These are phyloP conservation scores for Condylura cristata DNA, from an alignment of 2,113 vertebrate species.

Conservation along the genomic window DNA sequence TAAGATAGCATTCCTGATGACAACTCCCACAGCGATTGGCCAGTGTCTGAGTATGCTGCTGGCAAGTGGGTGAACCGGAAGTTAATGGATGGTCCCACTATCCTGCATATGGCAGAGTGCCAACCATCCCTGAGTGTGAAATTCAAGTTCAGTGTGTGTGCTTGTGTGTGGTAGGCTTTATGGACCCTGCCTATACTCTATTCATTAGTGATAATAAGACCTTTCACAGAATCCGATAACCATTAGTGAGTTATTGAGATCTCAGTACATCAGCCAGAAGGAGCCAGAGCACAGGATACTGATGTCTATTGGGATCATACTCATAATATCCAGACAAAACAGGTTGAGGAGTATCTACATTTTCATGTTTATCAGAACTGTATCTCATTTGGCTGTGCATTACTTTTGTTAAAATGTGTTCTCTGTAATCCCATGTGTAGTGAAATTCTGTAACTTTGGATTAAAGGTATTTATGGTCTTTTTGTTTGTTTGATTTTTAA, in stretches of 20 bases:
- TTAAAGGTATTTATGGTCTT: conserved; percentile 92
- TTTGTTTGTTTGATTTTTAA: conserved; percentile 74
- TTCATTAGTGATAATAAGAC: conserved; percentile 60
- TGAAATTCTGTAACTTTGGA: conserved; percentile 97
- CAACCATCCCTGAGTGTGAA: conserved; percentile 56
- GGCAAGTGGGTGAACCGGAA: not conserved
- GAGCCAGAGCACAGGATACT: conserved; percentile 13
- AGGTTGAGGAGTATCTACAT: conserved; percentile 82
- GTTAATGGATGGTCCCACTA: conserved; percentile 1
- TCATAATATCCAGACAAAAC: conserved; percentile 80
- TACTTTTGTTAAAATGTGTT: conserved; percentile 92
- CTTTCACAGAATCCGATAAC: conserved; percentile 68
- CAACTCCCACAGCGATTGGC: not conserved
- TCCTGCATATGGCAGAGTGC: conserved; percentile 24
- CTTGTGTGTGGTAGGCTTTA: conserved; percentile 52
- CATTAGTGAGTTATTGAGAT: conserved; percentile 70
- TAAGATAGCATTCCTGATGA: not conserved
- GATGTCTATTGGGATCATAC: conserved; percentile 70
- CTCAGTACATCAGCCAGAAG: conserved; percentile 58
- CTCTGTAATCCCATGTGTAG: conserved; percentile 89
- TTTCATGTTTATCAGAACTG: conserved; percentile 84
- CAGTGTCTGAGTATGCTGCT: not conserved
- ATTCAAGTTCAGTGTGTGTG: conserved; percentile 32
- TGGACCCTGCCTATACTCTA: not conserved
- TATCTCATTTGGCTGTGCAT: conserved; percentile 89